Base-by-base conservation (phyloP, 2,888 invertebrate species). In the Anaspis maculata region DNA sequence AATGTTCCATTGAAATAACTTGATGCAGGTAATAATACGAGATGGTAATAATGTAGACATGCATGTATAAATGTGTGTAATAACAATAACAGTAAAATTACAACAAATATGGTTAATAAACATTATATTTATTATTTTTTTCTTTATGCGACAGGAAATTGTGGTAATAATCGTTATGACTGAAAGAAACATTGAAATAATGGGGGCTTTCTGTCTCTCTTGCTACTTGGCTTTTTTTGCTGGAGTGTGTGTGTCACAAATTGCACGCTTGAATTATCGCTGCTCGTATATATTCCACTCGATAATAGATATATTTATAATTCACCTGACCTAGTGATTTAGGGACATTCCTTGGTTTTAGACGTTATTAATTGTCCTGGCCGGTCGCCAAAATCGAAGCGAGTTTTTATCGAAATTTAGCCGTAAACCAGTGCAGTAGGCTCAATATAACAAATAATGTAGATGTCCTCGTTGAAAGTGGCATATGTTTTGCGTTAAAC, bases 401-500 rank as follows among this genome's bases (percentile, higher is more conserved):
- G n/a, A n/a, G n/a, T n/a, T n/a, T n/a, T n/a, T n/a, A n/a, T n/a
- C n/a, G n/a, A n/a, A n/a, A n/a, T n/a, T n/a, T n/a, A n/a, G n/a
- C n/a, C n/a, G n/a, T n/a, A n/a, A n/a, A n/a, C n/a, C n/a, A n/a
- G n/a, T n/a, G n/a, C n/a, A n/a, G n/a, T n/a, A n/a, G n/a, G n/a
- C n/a, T n/a, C n/a, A n/a, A n/a, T n/a, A n/a, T n/a, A n/a, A n/a
- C n/a, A n/a, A n/a, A n/a, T n/a, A n/a, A n/a, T n/a, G n/a, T n/a
- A n/a, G n/a, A n/a, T n/a, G n/a, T n/a, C n/a, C n/a, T 39, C 50
- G 48, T 39, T 40, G 49, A 51, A 45, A 50, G 43, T 43, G 44
- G 40, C 52, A 50, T 47, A 50, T 45, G 54, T 47, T 49, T 46
- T 46, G 49, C 46, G 53, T 50, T 51, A 48, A 53, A 57, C n/a